Conservation (phyloP, 1,140 invertebrate genomes). For the Philotrypesis tridentata region DNA sequence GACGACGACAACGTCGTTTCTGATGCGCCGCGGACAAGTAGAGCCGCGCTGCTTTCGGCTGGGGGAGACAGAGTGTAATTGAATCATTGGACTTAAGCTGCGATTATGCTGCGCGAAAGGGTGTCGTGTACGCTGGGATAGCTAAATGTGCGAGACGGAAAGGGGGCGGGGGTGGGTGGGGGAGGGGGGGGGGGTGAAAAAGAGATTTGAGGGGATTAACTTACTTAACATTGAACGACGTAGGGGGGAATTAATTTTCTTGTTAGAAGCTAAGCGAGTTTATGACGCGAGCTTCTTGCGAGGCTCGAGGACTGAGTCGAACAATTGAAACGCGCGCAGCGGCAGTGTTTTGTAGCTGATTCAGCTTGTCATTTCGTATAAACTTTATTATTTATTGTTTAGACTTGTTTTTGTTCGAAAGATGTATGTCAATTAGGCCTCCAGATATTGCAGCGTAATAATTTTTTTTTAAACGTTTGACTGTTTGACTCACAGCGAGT, state of each 20-base stretch:
- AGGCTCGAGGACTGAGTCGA: too few relatives aligned
- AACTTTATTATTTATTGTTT: too few relatives aligned
- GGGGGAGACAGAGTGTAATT: slow-evolving; percentile 4
- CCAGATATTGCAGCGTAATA: too few relatives aligned
- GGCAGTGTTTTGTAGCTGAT: too few relatives aligned
- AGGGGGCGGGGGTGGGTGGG: too few relatives aligned
- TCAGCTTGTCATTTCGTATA: too few relatives aligned
- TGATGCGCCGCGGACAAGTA: neutral
- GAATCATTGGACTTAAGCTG: slow-evolving; percentile 8
- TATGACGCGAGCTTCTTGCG: neutral
- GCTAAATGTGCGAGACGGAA: neutral
- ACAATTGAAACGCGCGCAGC: too few relatives aligned
- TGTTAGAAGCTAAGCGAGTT: neutral
- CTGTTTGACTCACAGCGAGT: too few relatives aligned
- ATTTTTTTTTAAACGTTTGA: too few relatives aligned
- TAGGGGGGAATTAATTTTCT: neutral
- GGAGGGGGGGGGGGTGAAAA: neutral
- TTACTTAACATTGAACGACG: neutral
- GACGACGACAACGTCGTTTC: neutral
- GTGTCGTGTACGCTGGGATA: neutral
- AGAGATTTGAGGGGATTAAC: neutral
- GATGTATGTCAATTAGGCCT: too few relatives aligned
- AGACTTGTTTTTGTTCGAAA: too few relatives aligned
- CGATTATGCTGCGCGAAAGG: slow-evolving; percentile 5
- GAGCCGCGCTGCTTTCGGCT: neutral